Evolutionary conservation across 64 coral and sea anemone species (phyloP).

Genomic region (Stichodactyla mertensii): DNA sequence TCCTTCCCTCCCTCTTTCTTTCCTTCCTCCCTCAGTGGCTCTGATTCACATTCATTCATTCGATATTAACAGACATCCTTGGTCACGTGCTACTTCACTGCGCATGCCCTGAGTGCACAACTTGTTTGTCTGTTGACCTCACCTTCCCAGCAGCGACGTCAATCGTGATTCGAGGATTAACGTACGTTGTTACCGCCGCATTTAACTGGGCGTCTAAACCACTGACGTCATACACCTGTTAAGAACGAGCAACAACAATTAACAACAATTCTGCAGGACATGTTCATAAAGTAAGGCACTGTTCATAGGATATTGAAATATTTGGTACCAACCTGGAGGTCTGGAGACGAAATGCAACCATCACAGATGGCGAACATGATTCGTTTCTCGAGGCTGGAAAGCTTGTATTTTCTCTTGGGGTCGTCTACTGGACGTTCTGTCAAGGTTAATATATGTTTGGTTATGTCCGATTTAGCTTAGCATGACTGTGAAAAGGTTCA

Average conservation of each 20-base stretch:
- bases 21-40: no score
- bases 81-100: neutral
- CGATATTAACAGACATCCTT: no score
- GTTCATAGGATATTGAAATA: neutral
- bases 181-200: slow-evolving; percentile 44
- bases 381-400: slow-evolving; percentile 48
- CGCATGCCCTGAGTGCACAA: neutral
- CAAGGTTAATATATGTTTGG: neutral
- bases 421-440: slow-evolving; percentile 66
- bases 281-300: neutral
- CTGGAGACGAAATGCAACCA: slow-evolving; percentile 76
- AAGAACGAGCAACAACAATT: neutral
- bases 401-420: slow-evolving; percentile 67
- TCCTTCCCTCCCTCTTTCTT: no score
- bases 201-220: slow-evolving; percentile 53
- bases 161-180: slow-evolving; percentile 51
- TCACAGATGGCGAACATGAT: slow-evolving; percentile 81
- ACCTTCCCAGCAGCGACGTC: slow-evolving; percentile 56
- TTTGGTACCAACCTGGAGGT: slow-evolving; percentile 63
- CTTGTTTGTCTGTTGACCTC: neutral
- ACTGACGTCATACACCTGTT: slow-evolving; percentile 70
- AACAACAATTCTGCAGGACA: no score
- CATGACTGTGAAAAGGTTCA: no score
- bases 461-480: neutral
- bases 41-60: no score